Conservation (phyloP, 2,888 invertebrate genomes). For the Dolichopus griseipennis region DNA sequence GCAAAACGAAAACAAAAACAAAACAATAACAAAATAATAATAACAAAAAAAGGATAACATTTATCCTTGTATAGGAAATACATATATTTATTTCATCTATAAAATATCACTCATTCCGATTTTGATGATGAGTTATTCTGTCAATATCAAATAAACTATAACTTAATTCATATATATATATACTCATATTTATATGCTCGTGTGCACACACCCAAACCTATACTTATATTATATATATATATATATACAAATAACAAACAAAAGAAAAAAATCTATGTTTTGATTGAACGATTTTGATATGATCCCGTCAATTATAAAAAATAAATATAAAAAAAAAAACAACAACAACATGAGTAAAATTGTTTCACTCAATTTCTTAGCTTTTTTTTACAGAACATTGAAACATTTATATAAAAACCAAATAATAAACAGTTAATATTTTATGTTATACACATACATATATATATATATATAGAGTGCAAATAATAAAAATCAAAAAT, state of each 20-base stretch:
- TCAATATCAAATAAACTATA: too few species aligned
- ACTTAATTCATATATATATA: background rate
- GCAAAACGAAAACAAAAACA: background rate
- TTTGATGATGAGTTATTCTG: conserved; percentile 3
- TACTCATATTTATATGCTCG: background rate
- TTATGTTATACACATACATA: too few species aligned
- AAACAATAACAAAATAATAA: background rate
- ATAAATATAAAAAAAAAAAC: background rate
- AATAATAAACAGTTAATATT: too few species aligned
- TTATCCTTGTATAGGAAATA: conserved; percentile 6
- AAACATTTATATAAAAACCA: too few species aligned
- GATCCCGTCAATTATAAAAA: background rate
- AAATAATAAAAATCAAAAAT: too few species aligned
- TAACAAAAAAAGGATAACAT: background rate
- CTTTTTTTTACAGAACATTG: too few species aligned
- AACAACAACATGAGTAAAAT: background rate
- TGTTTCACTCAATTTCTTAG: too few species aligned
- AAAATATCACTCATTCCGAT: background rate
- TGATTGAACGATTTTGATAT: background rate
- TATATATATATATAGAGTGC: too few species aligned
- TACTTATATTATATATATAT: too few species aligned
- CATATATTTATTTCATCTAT: conserved; percentile 6
- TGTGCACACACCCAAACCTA: too few species aligned
- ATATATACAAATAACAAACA: background rate
- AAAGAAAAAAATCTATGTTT: background rate